Evolutionary conservation across 2,888 invertebrate genomes (phyloP), one percentile per base, ranked within the genome.

Genomic region (Horisme vitalbata): DNA sequence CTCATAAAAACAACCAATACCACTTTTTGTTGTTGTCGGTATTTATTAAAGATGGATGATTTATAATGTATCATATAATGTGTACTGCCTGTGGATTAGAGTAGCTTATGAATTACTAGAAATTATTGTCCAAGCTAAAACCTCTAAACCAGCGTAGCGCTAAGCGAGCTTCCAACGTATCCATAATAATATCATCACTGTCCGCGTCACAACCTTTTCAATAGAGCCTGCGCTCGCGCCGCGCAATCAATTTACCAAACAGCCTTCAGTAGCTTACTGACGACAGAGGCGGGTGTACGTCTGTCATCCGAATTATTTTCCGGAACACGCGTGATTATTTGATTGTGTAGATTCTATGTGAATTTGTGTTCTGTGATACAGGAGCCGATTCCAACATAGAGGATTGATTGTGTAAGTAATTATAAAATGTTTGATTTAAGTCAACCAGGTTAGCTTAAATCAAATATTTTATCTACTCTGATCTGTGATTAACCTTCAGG

Each of bases 331-430:
- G 55, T 37, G 9, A 34, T 32, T 20, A 28, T 23, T 14, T 20
- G 50, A n/a, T n/a, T 46, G 50, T 34, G 41, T 26, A 4, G 24
- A 31, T 35, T 32, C 31, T 35, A 39, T 51, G 52, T 50, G 44
- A 43, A 45, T 7, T 47, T 55, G 63, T 72, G 71, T 49, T 56
- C 52, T 60, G 74, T 74, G 71, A 52, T 45, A 59, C 55, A 61
- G 59, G 55, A 48, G 50, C 41, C 45, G 37, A 43, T 57, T 57
- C 52, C 50, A 32, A 21, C 44, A 48, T 52, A 45, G 24, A 57
- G 59, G 44, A 55, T 64, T 49, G 52, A 32, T 43, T 53, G 65
- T 75, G 74, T 75, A 46, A 75, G 74, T 74, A 11, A 4, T 23
- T n/a, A 8, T 18, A 5, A 5, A 4, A 18, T 18, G 1, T 2